Base-by-base conservation (phyloP, 2,113 vertebrate genomes). In the Genyomyrus donnyi region DNA sequence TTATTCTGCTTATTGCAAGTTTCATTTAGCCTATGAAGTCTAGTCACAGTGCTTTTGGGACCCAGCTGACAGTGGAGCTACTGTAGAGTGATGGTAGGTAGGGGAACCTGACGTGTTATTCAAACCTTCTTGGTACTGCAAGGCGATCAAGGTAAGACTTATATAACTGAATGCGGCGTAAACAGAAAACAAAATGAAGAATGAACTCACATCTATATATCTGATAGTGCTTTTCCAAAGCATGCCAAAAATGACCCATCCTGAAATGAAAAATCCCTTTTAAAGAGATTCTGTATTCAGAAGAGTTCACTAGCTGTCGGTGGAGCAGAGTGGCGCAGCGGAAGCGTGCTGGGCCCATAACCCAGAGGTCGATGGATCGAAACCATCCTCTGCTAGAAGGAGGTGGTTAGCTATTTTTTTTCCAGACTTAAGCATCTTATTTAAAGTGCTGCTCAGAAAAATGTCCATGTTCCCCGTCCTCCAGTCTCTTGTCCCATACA, bases 281-380 rank as follows among this genome's bases (percentile, higher is more conserved):
- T 27, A n/a, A 27, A 27, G 58, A 62, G 6, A 62, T 8, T 62
- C 58, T 62, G 56, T 8, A 58, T 24, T 58, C 56, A 58, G 56
- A 58, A 24, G 52, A 5, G 52, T 4, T 1, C 4, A 17, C 1
- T 0, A 53, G 4, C 52, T 1, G 17, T 5, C 5, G 0, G 39
- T 0, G 0, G 2, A 95, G 95, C 95, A 96, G 95, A 96, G 95
- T 96, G 95, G 95, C 95, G 95, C 95, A 96, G 95, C 95, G 95
- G 96, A 96, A 96, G 95, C 95, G 95, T 96, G 95, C 96, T 96
- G 95, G 96, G 95, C 95, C 95, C 96, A 96, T 96, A 96, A 96
- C 95, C 95, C 95, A 96, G 95, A 96, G 95, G 95, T 96, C 95
- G 95, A 96, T 96, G 96, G 95, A 96, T 96, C 95, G 94, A 96